Base-by-base conservation (phyloP, 2,113 vertebrate genomes). In the Cygnus buccinator region DNA sequence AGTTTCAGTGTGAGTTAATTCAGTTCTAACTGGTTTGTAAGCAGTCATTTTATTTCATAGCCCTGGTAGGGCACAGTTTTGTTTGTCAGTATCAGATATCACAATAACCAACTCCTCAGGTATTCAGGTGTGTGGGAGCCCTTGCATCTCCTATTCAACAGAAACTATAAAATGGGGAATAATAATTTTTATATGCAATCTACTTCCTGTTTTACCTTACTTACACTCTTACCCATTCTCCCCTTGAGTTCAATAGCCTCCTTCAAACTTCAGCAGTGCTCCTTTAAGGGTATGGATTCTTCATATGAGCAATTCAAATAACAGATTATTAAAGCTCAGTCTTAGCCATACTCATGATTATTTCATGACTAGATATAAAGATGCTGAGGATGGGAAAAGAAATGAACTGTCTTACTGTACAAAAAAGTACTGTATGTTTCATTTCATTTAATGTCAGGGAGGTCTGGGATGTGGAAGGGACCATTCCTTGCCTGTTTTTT, bases 141-240 rank as follows among this genome's bases (percentile, higher is more conserved):
- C 97, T 94, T 98, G 89, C 97, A 91, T 96, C 96, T 97, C 95
- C 97, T 98, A 19, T 96, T 93, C 93, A 97, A 97, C 85, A 96
- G 84, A 96, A 97, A 93, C 79, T 97, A 97, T 94, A 97, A 92
- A 96, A 97, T 96, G 96, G 97, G 95, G 97, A 97, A 97, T 94
- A 95, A 97, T 96, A 91, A 97, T 97, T 98, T 98, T 98, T 97
- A 98, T 98, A 98, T 98, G 98, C 98, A 98, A 98, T 96, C 96
- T 95, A 78, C 97, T 95, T 97, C 97, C 96, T 97, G 33, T 68
- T 84, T 89, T 96, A 95, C 85, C 83, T 94, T 90, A 77, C 46
- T 96, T 97, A 70, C 20, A 57, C 17, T 75, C 61, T 44, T 89
- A 84, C 57, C 57, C 16, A 1, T 86, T 93, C 46, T n/a, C 73